Base-by-base conservation (phyloP, 2,113 vertebrate genomes). In the Pao palembangensis region DNA sequence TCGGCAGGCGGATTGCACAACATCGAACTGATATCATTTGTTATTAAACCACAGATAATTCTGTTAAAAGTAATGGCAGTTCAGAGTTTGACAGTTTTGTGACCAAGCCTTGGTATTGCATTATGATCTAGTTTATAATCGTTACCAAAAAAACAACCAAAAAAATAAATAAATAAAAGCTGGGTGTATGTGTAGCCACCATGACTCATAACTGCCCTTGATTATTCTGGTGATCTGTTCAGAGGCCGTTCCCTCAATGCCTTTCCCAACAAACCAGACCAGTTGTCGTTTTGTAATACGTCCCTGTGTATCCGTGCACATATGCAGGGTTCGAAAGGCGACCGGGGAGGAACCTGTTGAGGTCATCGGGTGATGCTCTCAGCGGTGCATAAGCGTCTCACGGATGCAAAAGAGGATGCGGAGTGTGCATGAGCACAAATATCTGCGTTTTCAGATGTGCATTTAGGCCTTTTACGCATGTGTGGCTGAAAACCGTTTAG, bases 121-220 rank as follows among this genome's bases (percentile, higher is more conserved):
- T 46, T 41, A 58, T 42, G 12, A 42, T 62, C 66, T 6, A 62
- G 48, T 46, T 41, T 48, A 62, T 57, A 57, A 71, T 76, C 65
- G 54, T 34, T 47, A 53, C 51, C 49, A 16, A 8, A 16, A 17
- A 44, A 17, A 44, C 3, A 44, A 44, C 49, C 2, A 8, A 16
- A 17, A 44, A 17, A 44, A 17, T 10, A 44, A 44, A 44, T 4
- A 44, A 44, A 44, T 5, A 6, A 57, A 61, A 17, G 55, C 41
- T 5, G 38, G 19, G 20, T 67, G 52, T 50, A 34, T 66, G 59
- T 64, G 71, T 67, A 70, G 57, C 31, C 46, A 16, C 4, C 18
- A 63, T 83, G 81, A 82, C 78, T 79, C 75, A 84, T 71, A 67
- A 52, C 38, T 69, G 75, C 70, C 77, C 69, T 78, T 77, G 57